Evolutionary conservation across 2,113 vertebrate species (phyloP).

Genomic region (Odobenus rosmarus): DNA sequence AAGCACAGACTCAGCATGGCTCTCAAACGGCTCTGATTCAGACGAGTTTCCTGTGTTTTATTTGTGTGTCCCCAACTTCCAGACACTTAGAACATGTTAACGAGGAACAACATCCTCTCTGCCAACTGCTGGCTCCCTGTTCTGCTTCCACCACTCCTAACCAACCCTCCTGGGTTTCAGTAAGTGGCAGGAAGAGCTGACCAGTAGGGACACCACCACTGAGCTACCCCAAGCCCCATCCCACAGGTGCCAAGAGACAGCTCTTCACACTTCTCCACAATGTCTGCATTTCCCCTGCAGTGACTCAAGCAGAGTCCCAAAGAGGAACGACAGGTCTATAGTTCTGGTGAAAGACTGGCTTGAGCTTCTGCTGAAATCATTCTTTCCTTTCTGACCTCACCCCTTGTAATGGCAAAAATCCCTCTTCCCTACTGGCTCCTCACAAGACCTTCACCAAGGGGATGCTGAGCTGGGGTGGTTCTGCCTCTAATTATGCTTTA

Average conservation of each 20-base stretch:
- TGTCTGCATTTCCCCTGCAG: background rate
- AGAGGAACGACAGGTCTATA: background rate
- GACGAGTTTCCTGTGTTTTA: background rate
- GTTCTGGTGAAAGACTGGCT: background rate
- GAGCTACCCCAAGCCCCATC: rapidly evolving
- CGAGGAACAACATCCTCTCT: background rate
- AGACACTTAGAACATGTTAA: background rate
- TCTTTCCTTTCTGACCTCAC: background rate
- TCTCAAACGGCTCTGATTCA: background rate
- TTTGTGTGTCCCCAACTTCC: background rate
- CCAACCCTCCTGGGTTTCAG: background rate
- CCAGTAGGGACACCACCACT: too few species aligned
- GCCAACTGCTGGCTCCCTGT: too few species aligned
- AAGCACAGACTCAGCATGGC: background rate
- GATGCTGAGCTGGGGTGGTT: background rate
- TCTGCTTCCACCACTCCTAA: background rate
- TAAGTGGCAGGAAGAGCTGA: background rate
- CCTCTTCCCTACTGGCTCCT: background rate
- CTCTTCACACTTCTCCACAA: background rate
- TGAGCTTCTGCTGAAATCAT: background rate
- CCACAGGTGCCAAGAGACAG: background rate
- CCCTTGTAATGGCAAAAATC: background rate
- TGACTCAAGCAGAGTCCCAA: background rate
- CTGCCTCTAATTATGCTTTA: rapidly evolving
- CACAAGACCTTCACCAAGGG: background rate